Base-by-base conservation (phyloP, 1,140 invertebrate species). In the Sogatella furcifera region DNA sequence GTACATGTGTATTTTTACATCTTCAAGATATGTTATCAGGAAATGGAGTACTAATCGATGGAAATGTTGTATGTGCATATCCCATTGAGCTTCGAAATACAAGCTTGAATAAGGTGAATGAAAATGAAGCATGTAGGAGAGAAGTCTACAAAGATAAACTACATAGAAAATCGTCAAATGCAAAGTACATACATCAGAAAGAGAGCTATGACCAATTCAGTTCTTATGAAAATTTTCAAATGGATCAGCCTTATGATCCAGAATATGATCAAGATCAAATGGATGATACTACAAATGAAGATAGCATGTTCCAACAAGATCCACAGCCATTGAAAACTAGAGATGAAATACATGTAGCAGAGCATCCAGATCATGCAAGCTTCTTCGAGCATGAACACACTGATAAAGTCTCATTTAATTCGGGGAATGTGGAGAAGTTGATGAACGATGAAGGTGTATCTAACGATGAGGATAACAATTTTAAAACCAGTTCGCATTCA, bases 1-100 rank as follows among this genome's bases (percentile, higher is more conserved):
- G 68, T 58, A 63, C 65, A n/a, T 69, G 68, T 44, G 44, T 53
- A 41, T 57, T 69, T 17, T 34, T 69, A 31, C 55, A 64, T 21
- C 49, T 69, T 17, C 65, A 69, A 57, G 65, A 67, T 54, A 62
- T 61, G 59, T 57, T 69, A 14, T 69, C 68, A 9, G 63, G 63
- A 10, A 31, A 52, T 42, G 65, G 60, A 14, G 46, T 63, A 5
- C 57, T 63, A 15, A 65, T 69, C 31, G 63, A 64, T 53, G 64
- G 66, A 22, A 62, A 62, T 15, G 57, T 67, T 1, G 59, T 59
- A 19, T 69, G 68, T 64, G 13, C 41, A 6, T 60, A 54, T 41
- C 68, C 68, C 14, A 11, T 53, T 19, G 22, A 62, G 55, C 64
- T 64, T 21, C 10, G n/a, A 14, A 66, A 66, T 10, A 56, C 60